Conservation (phyloP, 2,113 vertebrate genomes). For the Colius striatus region DNA sequence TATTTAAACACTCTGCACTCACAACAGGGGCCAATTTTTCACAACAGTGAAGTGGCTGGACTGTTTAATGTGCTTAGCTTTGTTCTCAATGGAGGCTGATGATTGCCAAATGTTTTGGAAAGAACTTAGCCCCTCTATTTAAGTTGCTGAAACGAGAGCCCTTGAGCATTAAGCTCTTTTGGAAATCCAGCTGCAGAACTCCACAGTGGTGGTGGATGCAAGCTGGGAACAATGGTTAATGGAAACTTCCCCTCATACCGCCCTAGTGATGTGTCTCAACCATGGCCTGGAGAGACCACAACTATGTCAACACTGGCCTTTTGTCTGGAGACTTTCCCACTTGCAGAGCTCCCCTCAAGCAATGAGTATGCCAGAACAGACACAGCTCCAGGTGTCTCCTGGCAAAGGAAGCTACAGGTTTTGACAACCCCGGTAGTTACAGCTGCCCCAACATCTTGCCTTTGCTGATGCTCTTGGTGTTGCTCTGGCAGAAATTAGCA, state of each 20-base stretch:
- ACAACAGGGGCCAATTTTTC: background rate
- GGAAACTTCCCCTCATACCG: conserved; percentile 62
- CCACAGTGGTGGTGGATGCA: background rate
- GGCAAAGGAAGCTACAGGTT: background rate
- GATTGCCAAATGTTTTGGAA: conserved; percentile 33
- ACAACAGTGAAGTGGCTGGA: background rate
- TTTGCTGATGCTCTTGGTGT: background rate
- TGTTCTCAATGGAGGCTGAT: conserved; percentile 4
- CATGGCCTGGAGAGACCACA: conserved; percentile 19
- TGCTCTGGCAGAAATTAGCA: background rate
- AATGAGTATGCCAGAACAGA: background rate
- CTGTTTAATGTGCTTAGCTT: conserved; percentile 30
- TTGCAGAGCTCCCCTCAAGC: background rate
- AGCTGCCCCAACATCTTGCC: background rate
- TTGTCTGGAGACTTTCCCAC: conserved; percentile 28
- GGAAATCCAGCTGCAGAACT: conserved; percentile 45
- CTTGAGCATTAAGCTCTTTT: conserved; percentile 21
- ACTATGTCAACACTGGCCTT: conserved; percentile 49
- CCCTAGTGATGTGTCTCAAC: conserved; percentile 41
- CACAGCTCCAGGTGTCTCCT: conserved; percentile 6
- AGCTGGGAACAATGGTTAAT: conserved; percentile 54
- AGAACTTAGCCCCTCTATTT: conserved; percentile 23
- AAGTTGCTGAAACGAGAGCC: conserved; percentile 41
- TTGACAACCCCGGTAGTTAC: background rate
- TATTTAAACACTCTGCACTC: background rate